Conservation (phyloP, 2,113 vertebrate species). For the Nibea coibor region DNA sequence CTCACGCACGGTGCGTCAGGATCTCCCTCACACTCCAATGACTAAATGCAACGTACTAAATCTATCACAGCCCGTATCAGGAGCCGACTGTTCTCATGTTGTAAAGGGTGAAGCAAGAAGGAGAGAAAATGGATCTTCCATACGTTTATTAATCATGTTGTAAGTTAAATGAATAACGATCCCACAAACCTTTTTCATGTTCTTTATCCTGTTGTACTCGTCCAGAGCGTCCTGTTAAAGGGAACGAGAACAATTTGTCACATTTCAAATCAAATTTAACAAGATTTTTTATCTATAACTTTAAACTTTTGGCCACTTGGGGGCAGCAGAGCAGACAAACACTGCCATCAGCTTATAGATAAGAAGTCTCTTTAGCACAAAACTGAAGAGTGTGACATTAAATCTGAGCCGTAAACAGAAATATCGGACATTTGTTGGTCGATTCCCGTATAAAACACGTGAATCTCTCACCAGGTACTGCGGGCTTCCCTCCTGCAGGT, state of each 20-base stretch:
- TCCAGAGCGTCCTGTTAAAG: slow-evolving; percentile 82
- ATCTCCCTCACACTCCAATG: too few relatives aligned
- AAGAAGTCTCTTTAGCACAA: background rate
- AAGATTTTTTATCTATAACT: background rate
- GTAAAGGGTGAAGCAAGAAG: too few relatives aligned
- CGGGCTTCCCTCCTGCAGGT: slow-evolving; percentile 84
- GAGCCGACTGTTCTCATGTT: too few relatives aligned
- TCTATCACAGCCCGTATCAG: too few relatives aligned
- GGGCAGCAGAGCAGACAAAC: background rate
- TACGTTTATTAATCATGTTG: too few relatives aligned
- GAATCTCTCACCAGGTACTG: slow-evolving; percentile 83
- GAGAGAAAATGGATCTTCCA: too few relatives aligned
- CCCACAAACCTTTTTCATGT: slow-evolving; percentile 80
- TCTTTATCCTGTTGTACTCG: slow-evolving; percentile 85
- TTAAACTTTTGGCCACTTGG: background rate
- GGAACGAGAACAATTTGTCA: background rate
- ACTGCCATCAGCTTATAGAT: background rate
- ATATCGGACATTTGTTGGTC: background rate
- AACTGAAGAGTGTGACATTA: too few relatives aligned
- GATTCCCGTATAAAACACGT: background rate
- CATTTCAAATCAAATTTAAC: slow-evolving; percentile 7
- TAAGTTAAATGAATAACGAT: too few relatives aligned
- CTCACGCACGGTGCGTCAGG: too few relatives aligned
- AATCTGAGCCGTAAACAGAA: background rate
- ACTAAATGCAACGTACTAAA: too few relatives aligned